Evolutionary conservation across 2,888 invertebrate species (phyloP).

Genomic region (Dastarcus helophoroides): DNA sequence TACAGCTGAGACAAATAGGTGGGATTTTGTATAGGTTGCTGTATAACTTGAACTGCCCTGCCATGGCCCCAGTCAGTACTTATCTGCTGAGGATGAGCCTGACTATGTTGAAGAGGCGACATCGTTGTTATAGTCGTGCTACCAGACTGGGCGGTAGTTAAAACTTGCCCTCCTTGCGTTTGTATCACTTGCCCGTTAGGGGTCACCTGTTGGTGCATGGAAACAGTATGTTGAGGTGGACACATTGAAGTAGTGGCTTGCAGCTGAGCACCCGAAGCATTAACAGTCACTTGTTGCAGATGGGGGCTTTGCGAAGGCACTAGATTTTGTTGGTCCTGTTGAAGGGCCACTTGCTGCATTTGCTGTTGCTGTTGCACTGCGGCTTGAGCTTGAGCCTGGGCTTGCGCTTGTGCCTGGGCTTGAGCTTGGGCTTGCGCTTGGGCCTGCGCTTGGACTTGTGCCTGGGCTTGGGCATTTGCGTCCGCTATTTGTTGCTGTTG

Average conservation of each 20-base stretch:
- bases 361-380: constrained; percentile 38
- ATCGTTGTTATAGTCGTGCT: constrained; percentile 61
- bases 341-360: constrained; percentile 48
- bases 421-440: constrained; percentile 26
- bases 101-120: constrained; percentile 56
- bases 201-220: constrained; percentile 42
- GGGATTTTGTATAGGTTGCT: constrained; percentile 64
- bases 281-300: constrained; percentile 33
- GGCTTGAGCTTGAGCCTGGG: constrained; percentile 25
- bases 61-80: constrained; percentile 58
- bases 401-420: constrained; percentile 30
- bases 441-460: constrained; percentile 27
- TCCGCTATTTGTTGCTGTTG: constrained; percentile 28
- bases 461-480: constrained; percentile 31
- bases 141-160: constrained; percentile 30
- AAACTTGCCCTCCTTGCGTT: constrained; percentile 36
- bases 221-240: constrained; percentile 36
- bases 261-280: constrained; percentile 31
- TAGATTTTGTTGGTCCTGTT: constrained; percentile 42
- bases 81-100: constrained; percentile 46
- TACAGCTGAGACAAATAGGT: constrained; percentile 72
- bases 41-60: constrained; percentile 66
- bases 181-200: constrained; percentile 37
- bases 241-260: constrained; percentile 32
- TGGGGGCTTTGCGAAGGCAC: constrained; percentile 39